Base-by-base conservation (phyloP, 2,113 vertebrate genomes). In the Pachyramphus minor region DNA sequence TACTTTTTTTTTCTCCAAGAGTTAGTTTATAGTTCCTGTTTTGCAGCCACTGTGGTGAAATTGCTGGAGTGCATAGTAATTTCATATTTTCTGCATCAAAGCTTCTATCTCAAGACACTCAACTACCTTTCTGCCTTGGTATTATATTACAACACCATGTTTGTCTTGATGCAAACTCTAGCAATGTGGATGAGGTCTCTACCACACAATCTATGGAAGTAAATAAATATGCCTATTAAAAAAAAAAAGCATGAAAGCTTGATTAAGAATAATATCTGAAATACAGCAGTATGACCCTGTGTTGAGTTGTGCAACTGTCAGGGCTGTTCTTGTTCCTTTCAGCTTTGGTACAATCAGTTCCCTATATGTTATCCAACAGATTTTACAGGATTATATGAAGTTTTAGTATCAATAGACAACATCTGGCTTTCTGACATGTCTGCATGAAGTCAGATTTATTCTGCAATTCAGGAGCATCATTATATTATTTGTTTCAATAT, bases 401-500 rank as follows among this genome's bases (percentile, higher is more conserved):
- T 60, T 89, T 75, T 59, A 62, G 39, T 86, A 63, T 77, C 92
- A 68, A 55, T 60, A 68, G 39, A 52, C 73, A 94, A 67, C 60
- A 91, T 94, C 84, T 95, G 96, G 90, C 41, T 92, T 95, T 93
- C 44, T 86, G 74, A 91, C 37, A 83, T 0, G 0, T 87, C 69
- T 87, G 14, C n/a, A 4, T 35, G 31, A 95, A 64, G 35, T 5
- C 55, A 79, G 15, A 90, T 91, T 81, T 93, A 80, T 85, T 83
- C 77, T 96, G 91, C 84, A 83, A 68, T 83, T 64, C 64, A 93
- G 66, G 15, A 89, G 8, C 67, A 69, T 91, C 33, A 21, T 83
- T 95, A 64, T 59, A 72, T 52, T 91, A 95, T 59, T 91, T 91
- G 56, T 85, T 83, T 92, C 47, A 59, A 9, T 91, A 52, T 91